These are phyloP conservation scores for Nemapogon koenigi DNA, from an alignment of 2,888 invertebrate species.

Conservation along the genomic window DNA sequence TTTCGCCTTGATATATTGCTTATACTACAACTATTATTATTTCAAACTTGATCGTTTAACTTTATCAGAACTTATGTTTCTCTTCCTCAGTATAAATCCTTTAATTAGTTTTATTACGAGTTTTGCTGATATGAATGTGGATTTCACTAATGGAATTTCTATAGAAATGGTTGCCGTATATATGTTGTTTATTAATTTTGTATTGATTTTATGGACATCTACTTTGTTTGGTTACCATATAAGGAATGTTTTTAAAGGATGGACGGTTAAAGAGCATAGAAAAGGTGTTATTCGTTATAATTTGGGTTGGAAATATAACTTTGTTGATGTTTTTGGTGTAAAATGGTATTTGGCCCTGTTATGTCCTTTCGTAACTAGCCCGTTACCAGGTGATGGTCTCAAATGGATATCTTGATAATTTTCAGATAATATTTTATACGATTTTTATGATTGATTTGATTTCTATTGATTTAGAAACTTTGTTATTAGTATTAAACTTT, in stretches of 20 bases:
- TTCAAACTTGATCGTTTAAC: too few species aligned
- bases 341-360: conserved; percentile 74
- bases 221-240: conserved; percentile 33
- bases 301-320: conserved; percentile 70
- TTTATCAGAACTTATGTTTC: too few species aligned
- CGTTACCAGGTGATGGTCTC: conserved; percentile 70
- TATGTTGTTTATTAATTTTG: conserved; percentile 26
- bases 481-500: too few species aligned
- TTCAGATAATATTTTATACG: too few species aligned
- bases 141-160: too few species aligned
- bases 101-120: too few species aligned
- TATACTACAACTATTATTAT: conserved; percentile 65
- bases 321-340: conserved; percentile 73
- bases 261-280: conserved; percentile 45
- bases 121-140: too few species aligned
- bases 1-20: conserved; percentile 70
- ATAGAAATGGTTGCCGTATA: conserved; percentile 29
- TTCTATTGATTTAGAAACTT: too few species aligned
- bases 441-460: too few species aligned
- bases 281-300: conserved; percentile 61
- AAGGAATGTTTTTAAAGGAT: conserved; percentile 54
- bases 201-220: conserved; percentile 26
- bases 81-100: too few species aligned
- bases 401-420: too few species aligned
- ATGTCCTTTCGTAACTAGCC: conserved; percentile 71